phyloP scores from a whole-genome alignment of 2,888 invertebrate species.

The Heteromyza rotundicornis region DNA sequence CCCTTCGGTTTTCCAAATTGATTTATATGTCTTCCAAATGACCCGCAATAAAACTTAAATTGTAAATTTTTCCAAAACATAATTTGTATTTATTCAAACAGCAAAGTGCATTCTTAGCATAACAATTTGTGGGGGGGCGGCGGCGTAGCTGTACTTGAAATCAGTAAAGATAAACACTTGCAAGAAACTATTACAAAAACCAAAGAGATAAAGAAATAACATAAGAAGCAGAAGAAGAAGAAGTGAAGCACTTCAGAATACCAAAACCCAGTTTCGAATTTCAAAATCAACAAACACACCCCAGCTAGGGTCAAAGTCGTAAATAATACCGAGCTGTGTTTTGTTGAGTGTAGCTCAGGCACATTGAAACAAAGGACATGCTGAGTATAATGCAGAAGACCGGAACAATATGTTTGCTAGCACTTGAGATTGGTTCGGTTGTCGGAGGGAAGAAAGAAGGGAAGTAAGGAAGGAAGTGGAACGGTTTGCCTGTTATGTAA shows the following conservation, averaged over 20 bases:
- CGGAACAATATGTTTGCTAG: conserved; percentile 13
- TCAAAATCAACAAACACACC: conserved; percentile 12
- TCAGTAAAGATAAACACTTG: not conserved
- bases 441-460: too few relatives aligned
- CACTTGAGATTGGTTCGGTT: not conserved
- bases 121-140: too few relatives aligned
- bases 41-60: too few relatives aligned
- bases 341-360: not conserved
- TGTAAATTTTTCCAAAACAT: too few relatives aligned
- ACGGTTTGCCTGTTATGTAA: too few relatives aligned
- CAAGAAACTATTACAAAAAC: not conserved
- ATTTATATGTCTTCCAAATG: conserved; percentile 21
- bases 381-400: not conserved
- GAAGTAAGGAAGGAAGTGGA: too few relatives aligned
- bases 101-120: not conserved
- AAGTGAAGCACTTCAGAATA: not conserved
- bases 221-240: not conserved
- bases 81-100: too few relatives aligned
- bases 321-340: conserved; percentile 1
- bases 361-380: conserved; percentile 16
- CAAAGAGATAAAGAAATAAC: not conserved
- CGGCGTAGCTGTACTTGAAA: not conserved
- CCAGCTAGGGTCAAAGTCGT: conserved; percentile 2
- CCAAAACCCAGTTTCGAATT: conserved; percentile 11
- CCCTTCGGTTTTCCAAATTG: not conserved